A percentile compares a stretch with the other conserved stretches of the same genome.
Conservation (phyloP, 2,113 vertebrate genomes). For the Suncus etruscus region DNA sequence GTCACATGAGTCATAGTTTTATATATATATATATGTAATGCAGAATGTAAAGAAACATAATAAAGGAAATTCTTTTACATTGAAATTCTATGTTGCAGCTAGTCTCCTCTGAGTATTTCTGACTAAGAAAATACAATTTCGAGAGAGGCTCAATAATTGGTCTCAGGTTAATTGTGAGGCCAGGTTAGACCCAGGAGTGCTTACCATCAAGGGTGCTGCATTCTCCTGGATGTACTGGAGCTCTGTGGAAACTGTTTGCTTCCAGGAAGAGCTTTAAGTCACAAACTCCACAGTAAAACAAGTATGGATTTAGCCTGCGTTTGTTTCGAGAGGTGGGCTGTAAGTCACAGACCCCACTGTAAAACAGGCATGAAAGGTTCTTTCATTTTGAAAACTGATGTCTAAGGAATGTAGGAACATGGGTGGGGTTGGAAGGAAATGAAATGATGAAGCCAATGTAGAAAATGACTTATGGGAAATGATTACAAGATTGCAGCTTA, state of each 20-base stretch:
- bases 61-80: not conserved
- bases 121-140: not conserved
- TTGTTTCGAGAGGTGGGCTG: not conserved
- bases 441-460: slow-evolving; percentile 59
- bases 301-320: too few relatives aligned
- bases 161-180: not conserved
- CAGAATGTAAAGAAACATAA: too few relatives aligned
- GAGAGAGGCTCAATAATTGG: slow-evolving; percentile 19
- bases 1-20: too few relatives aligned
- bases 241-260: not conserved
- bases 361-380: not conserved
- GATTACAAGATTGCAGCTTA: slow-evolving; percentile 57
- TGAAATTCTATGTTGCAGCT: not conserved
- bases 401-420: not conserved
- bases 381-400: not conserved
- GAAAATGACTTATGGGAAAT: slow-evolving; percentile 65
- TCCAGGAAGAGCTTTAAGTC: too few relatives aligned
- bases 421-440: slow-evolving; percentile 57
- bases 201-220: not conserved
- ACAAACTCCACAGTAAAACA: too few relatives aligned
- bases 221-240: not conserved
- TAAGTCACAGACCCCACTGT: not conserved
- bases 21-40: not conserved
- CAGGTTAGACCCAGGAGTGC: not conserved
- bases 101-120: not conserved